Evolutionary conservation across 2,113 vertebrate species (phyloP).

Genomic region (Spea multiplicata): DNA sequence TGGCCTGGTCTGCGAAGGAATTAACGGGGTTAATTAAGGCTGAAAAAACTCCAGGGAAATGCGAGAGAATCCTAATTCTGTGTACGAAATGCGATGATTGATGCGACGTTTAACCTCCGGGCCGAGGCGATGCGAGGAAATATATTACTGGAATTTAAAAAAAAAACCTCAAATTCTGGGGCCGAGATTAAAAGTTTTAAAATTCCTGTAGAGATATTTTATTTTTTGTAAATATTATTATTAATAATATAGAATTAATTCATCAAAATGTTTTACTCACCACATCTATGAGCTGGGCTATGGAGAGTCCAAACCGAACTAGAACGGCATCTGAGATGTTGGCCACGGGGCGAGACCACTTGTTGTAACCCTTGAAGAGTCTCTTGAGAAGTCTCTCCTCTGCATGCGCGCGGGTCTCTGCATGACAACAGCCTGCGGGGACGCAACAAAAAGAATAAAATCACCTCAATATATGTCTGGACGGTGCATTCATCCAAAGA

Average conservation of each 20-base stretch:
- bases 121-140: too few species aligned
- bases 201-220: too few species aligned
- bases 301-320: slow-evolving; percentile 92
- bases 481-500: not conserved
- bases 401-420: slow-evolving; percentile 73
- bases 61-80: too few species aligned
- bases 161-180: too few species aligned
- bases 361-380: slow-evolving; percentile 88
- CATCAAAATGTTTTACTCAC: slow-evolving; percentile 67
- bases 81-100: too few species aligned
- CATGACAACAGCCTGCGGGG: slow-evolving; percentile 47
- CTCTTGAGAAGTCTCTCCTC: slow-evolving; percentile 88
- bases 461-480: not conserved
- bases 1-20: not conserved
- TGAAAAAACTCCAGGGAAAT: too few species aligned
- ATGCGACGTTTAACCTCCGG: too few species aligned
- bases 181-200: too few species aligned
- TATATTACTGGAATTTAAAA: too few species aligned
- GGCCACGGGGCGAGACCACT: slow-evolving; percentile 90
- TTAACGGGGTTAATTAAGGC: too few species aligned
- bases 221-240: too few species aligned
- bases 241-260: not conserved
- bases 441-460: not conserved
- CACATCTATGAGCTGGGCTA: slow-evolving; percentile 96
- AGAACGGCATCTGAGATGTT: slow-evolving; percentile 92